Evolutionary conservation across 2,797 vertebrate genomes (phyloP).

Genomic region (Onychomys arenicola): DNA sequence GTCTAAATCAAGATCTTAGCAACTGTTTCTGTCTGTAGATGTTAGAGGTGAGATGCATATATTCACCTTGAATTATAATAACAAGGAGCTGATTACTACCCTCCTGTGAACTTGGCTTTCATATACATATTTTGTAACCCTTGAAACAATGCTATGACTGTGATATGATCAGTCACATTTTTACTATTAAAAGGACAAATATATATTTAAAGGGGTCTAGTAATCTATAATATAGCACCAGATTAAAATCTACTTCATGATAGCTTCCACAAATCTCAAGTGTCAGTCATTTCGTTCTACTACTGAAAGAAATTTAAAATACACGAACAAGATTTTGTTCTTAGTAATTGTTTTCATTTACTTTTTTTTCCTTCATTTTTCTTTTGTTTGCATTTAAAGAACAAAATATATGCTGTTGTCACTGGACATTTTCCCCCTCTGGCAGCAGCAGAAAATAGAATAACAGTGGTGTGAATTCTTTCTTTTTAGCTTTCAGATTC

Average conservation of each 20-base stretch:
- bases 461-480: not conserved
- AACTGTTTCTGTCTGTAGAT: constrained; percentile 50
- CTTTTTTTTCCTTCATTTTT: not conserved
- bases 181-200: constrained; percentile 13
- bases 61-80: constrained; percentile 56
- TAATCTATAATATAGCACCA: not conserved
- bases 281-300: not conserved
- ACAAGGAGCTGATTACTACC: not conserved
- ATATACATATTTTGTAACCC: not conserved
- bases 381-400: not conserved
- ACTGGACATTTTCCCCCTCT: not conserved
- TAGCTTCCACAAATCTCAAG: not conserved
- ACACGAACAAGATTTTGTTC: not conserved
- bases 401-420: not conserved
- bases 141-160: not conserved
- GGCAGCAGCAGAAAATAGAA: not conserved
- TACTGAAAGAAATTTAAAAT: not conserved
- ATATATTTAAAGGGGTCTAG: not conserved
- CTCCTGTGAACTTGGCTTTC: not conserved
- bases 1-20: constrained; percentile 58
- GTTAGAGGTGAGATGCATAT: constrained; percentile 51
- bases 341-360: not conserved
- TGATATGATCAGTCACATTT: not conserved
- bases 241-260: not conserved
- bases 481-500: not conserved